Evolutionary conservation across 2,113 vertebrate species (phyloP).

Genomic region (Rhinolophus ferrumequinum): DNA sequence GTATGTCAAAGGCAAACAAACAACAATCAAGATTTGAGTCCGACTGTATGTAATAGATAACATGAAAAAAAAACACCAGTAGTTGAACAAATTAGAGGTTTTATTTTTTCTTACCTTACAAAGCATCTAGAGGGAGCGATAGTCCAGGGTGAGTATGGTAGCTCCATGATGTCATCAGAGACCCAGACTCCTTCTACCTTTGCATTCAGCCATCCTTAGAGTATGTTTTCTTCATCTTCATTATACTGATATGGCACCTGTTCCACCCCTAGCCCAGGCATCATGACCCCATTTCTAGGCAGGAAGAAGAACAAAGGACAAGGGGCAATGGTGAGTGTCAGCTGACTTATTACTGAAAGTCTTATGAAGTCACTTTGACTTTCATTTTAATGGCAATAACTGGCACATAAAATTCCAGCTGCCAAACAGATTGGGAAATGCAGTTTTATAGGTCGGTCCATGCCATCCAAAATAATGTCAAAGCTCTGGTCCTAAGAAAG

Average conservation of each 20-base stretch:
- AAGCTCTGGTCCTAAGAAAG: not conserved
- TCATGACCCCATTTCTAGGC: not conserved
- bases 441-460: not conserved
- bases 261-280: not conserved
- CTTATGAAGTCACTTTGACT: not conserved
- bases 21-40: not conserved
- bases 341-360: not conserved
- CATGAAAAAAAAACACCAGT: not conserved
- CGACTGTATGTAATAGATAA: not conserved
- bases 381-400: not conserved
- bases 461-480: not conserved
- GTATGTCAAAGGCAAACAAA: not conserved
- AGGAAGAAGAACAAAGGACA: not conserved
- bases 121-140: not conserved
- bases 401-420: not conserved
- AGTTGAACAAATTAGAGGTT: not conserved
- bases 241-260: not conserved
- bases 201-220: not conserved
- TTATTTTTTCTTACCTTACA: not conserved
- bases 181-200: not conserved
- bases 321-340: not conserved
- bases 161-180: not conserved
- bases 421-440: constrained; percentile 3
- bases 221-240: not conserved
- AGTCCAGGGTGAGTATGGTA: not conserved